Conservation (phyloP, 1,140 invertebrate species). For the Anastrepha obliqua region DNA sequence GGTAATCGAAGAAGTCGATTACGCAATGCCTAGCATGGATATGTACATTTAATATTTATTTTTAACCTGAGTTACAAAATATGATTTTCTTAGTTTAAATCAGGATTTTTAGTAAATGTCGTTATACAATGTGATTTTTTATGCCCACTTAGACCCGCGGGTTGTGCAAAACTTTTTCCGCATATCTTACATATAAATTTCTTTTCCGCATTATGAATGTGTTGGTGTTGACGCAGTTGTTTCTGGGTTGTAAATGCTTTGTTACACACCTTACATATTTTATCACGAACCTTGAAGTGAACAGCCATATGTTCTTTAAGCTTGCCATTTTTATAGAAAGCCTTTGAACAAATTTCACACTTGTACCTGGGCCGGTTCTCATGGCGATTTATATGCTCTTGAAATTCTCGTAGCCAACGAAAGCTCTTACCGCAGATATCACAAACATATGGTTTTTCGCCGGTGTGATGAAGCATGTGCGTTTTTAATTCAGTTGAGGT, state of each 20-base stretch:
- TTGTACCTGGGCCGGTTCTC: constrained; percentile 60
- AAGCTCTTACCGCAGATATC: neutral
- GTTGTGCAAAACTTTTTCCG: too few species aligned
- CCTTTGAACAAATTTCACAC: constrained; percentile 62
- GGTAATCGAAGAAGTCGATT: too few species aligned
- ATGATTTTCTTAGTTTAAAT: too few species aligned
- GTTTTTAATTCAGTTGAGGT: constrained; percentile 59
- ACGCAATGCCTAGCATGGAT: too few species aligned
- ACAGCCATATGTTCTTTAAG: constrained; percentile 61
- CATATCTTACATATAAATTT: too few species aligned
- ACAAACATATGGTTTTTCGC: constrained; percentile 63
- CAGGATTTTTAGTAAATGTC: too few species aligned
- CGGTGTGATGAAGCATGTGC: constrained; percentile 62
- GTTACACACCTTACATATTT: constrained; percentile 62
- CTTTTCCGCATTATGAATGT: neutral
- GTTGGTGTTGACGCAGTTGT: constrained; percentile 62
- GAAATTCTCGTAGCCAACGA: neutral
- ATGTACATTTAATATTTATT: too few species aligned
- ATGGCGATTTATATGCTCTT: constrained; percentile 56
- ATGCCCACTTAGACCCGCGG: too few species aligned
- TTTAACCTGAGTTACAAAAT: too few species aligned
- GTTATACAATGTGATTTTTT: too few species aligned
- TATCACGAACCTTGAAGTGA: constrained; percentile 62
- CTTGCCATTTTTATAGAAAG: constrained; percentile 57
- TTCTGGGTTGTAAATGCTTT: constrained; percentile 62